phyloP scores from a whole-genome alignment of 2,113 vertebrate species.

The Bubo blakistoni region DNA sequence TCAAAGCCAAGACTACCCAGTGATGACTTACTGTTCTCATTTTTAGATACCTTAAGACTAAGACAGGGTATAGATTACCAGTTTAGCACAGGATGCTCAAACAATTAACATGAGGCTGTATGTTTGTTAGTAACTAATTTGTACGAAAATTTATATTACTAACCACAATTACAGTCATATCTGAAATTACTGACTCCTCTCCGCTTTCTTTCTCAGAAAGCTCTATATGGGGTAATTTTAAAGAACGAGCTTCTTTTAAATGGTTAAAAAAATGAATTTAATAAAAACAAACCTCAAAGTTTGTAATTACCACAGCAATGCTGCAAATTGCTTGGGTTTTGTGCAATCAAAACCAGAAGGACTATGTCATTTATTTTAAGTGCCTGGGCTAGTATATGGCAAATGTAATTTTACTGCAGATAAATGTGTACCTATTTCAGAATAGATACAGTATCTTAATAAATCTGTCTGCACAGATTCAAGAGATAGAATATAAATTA shows the following conservation, averaged over 20 bases:
- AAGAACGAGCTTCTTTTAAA: neutral
- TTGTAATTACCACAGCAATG: neutral
- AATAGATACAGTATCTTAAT: neutral
- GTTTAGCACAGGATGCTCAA: neutral
- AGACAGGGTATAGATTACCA: neutral
- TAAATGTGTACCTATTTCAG: neutral
- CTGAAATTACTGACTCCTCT: neutral
- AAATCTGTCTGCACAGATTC: neutral
- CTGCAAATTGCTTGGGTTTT: neutral
- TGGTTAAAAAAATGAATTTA: neutral
- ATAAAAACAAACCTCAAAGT: neutral
- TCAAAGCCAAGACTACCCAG: neutral
- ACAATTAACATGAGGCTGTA: neutral
- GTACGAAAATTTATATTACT: neutral
- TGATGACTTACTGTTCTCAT: neutral
- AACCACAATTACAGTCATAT: neutral
- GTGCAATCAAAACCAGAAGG: neutral
- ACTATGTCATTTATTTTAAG: neutral
- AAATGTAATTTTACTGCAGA: slow-evolving; percentile 5
- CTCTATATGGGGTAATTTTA: neutral
- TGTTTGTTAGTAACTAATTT: neutral
- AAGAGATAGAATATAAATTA: slow-evolving; percentile 20
- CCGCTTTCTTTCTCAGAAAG: neutral
- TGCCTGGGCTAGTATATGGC: neutral
- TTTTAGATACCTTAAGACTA: neutral